Base-by-base conservation (phyloP, 2,888 invertebrate species). In the Dasysyrphus albostriatus region DNA sequence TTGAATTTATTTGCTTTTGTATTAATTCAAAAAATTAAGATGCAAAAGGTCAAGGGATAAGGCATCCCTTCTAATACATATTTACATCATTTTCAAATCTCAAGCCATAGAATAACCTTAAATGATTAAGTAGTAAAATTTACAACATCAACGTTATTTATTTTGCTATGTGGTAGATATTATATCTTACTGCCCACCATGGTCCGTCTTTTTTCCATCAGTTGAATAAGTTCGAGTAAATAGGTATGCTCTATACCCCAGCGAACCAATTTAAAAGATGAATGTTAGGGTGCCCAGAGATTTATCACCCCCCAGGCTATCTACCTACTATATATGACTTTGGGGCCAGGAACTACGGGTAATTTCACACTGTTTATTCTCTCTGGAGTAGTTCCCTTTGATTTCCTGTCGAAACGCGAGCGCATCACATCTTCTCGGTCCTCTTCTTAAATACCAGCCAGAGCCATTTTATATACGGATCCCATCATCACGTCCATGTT, bases 311-410 rank as follows among this genome's bases (percentile, higher is more conserved):
- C 19, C 44, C 69, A 37, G 72, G 67, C 73, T 34, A 49, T 42
- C 12, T 59, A 37, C 47, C 47, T 39, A 14, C 10, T 51, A 39
- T 73, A 39, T 73, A 69, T 82, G 82, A 74, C 85, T 85, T 74
- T 65, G 58, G 63, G 69, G 51, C 82, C 85, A 78, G 69, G 82
- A 82, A 74, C 73, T 82, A 73, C 85, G 82, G 85, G 77, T 85
- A 85, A 85, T 85, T 82, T 82, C 85, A 85, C 82, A 85, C 85
- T 63, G 82, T 70, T 77, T 76, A 77, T 77, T 77, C 69, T 73
- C 61, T 49, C 32, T 56, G 77, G 69, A 47, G 59, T 47, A 63
- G 72, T 67, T 82, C 74, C 63, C 77, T 82, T 61, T 85, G 76
- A 81, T 73, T 81, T 80, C 42, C 65, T 49, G 49, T 54, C 65